Evolutionary conservation across 1,140 invertebrate species (phyloP).

Genomic region (Cepaea nemoralis): DNA sequence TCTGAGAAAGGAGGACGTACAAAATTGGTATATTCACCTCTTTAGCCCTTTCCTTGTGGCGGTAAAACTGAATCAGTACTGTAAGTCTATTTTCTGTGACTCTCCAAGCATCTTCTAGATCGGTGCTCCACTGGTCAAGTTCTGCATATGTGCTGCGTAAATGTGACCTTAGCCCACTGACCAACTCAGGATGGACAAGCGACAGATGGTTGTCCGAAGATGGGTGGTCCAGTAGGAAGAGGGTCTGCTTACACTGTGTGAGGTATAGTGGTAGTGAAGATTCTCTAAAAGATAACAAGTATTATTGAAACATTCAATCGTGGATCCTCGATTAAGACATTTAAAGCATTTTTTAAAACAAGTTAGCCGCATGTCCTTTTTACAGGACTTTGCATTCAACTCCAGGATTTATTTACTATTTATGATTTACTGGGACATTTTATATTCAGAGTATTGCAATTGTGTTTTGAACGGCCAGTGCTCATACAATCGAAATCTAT

Average conservation of each 20-base stretch:
- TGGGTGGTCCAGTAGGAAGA: constrained; percentile 44
- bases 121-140: constrained; percentile 24
- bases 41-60: constrained; percentile 43
- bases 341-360: too few species aligned
- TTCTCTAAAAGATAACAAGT: constrained; percentile 15
- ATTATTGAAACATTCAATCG: too few species aligned
- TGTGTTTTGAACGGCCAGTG: too few species aligned
- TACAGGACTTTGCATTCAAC: too few species aligned
- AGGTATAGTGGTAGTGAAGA: constrained; percentile 23
- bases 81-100: constrained; percentile 38
- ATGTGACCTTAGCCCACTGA: constrained; percentile 28
- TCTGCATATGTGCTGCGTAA: constrained; percentile 33
- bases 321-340: too few species aligned
- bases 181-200: background rate
- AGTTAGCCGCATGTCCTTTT: too few species aligned
- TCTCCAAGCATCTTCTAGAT: constrained; percentile 41
- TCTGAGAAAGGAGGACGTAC: too few species aligned
- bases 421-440: too few species aligned
- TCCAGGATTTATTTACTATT: too few species aligned
- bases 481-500: too few species aligned
- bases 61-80: constrained; percentile 38
- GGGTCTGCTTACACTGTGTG: constrained; percentile 44
- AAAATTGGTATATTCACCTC: too few species aligned
- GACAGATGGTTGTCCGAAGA: constrained; percentile 3
- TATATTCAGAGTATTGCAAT: too few species aligned